Conservation (phyloP, 2,797 vertebrate genomes). For the Hylomyscus alleni region DNA sequence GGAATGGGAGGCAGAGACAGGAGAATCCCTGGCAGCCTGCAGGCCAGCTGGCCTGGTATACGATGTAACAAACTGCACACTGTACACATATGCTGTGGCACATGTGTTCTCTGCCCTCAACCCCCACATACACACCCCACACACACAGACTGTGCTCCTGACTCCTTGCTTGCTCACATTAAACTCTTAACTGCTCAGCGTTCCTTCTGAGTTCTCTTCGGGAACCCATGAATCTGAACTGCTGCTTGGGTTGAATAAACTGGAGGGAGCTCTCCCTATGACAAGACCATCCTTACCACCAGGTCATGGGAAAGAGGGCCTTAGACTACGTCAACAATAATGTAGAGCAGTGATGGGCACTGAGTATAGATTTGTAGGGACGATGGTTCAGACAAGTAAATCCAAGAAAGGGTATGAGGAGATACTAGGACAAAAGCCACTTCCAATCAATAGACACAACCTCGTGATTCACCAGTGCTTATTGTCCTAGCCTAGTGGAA, state of each 20-base stretch:
- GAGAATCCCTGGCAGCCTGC: not conserved
- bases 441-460: not conserved
- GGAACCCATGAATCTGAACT: not conserved
- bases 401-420: not conserved
- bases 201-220: not conserved
- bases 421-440: not conserved
- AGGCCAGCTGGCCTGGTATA: not conserved
- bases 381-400: not conserved
- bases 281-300: not conserved
- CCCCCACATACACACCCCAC: not conserved
- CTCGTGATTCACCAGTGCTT: not conserved
- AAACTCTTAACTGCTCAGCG: not conserved
- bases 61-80: not conserved
- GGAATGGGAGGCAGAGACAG: not conserved
- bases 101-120: rapidly evolving
- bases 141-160: not conserved
- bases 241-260: not conserved
- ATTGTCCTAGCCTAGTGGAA: not conserved
- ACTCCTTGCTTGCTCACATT: not conserved
- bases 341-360: not conserved
- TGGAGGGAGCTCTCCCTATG: too few relatives aligned
- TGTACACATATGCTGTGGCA: not conserved
- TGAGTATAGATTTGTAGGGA: not conserved
- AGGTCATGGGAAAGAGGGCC: not conserved
- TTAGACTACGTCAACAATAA: not conserved